These are phyloP conservation scores for Scaptomyza caliginosa DNA, from an alignment of 2,888 invertebrate species.

Conservation along the genomic window DNA sequence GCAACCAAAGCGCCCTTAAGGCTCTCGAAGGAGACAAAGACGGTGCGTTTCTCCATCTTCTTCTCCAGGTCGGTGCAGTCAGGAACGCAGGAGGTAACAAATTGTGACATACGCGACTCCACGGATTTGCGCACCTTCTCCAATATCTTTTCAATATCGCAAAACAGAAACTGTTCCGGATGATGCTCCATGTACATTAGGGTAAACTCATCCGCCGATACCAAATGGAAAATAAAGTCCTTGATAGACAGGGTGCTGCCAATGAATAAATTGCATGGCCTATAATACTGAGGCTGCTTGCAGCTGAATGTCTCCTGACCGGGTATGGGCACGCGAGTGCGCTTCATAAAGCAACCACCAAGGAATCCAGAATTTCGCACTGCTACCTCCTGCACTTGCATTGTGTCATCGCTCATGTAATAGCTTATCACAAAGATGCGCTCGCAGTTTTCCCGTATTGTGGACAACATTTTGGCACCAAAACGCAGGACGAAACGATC, in stretches of 20 bases:
- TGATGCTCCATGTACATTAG: slow-evolving; percentile 94
- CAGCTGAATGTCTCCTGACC: slow-evolving; percentile 89
- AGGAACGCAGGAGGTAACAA: slow-evolving; percentile 88
- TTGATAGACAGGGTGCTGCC: slow-evolving; percentile 92
- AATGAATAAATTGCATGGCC: slow-evolving; percentile 92
- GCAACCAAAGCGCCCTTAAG: slow-evolving; percentile 87
- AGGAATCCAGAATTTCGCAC: slow-evolving; percentile 88
- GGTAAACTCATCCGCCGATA: slow-evolving; percentile 94
- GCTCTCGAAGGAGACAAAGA: slow-evolving; percentile 77
- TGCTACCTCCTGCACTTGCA: slow-evolving; percentile 91
- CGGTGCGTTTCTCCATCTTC: slow-evolving; percentile 44
- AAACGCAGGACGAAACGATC: slow-evolving; percentile 92
- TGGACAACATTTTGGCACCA: slow-evolving; percentile 90
- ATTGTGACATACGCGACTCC: slow-evolving; percentile 89
- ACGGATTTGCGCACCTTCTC: slow-evolving; percentile 89
- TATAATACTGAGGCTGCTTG: slow-evolving; percentile 90
- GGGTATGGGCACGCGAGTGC: slow-evolving; percentile 89
- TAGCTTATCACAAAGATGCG: slow-evolving; percentile 93
- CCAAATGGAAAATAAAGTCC: slow-evolving; percentile 90
- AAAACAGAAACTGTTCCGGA: slow-evolving; percentile 89
- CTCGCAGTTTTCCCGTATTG: slow-evolving; percentile 87
- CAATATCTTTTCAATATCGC: slow-evolving; percentile 90
- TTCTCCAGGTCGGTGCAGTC: slow-evolving; percentile 48
- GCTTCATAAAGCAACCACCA: slow-evolving; percentile 88
- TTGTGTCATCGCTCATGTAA: slow-evolving; percentile 92